phyloP scores from a whole-genome alignment of 2,888 invertebrate genomes.

The Campoletis raptor region DNA sequence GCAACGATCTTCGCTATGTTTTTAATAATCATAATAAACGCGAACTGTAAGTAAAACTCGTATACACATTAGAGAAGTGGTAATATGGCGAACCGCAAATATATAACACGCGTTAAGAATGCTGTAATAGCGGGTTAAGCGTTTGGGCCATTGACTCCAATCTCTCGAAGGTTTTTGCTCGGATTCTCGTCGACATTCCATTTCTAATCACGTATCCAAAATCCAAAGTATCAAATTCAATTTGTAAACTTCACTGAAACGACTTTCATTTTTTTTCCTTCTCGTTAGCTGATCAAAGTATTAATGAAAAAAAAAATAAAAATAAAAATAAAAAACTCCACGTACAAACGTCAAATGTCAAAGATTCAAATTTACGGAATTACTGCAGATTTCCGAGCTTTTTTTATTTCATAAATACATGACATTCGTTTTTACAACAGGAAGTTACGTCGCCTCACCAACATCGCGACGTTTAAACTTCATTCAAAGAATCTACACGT shows the following conservation, averaged over 20 bases:
- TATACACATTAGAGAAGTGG: neutral
- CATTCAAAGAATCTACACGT: neutral
- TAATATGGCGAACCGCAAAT: neutral
- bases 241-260: neutral
- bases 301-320: neutral
- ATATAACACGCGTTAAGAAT: neutral
- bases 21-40: neutral
- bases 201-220: neutral
- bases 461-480: neutral
- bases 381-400: neutral
- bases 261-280: neutral
- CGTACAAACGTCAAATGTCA: neutral
- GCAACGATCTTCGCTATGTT: neutral
- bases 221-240: neutral
- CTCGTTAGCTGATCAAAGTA: neutral
- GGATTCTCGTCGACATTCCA: neutral
- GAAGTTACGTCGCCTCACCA: conserved; percentile 2
- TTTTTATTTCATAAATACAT: neutral
- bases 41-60: neutral
- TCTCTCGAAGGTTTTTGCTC: conserved; percentile 18
- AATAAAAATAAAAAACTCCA: neutral
- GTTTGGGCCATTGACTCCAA: conserved; percentile 8
- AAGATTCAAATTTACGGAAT: neutral
- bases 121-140: neutral
- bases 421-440: neutral